Evolutionary conservation across 2,113 vertebrate species (phyloP).

Genomic region (Equus przewalskii): DNA sequence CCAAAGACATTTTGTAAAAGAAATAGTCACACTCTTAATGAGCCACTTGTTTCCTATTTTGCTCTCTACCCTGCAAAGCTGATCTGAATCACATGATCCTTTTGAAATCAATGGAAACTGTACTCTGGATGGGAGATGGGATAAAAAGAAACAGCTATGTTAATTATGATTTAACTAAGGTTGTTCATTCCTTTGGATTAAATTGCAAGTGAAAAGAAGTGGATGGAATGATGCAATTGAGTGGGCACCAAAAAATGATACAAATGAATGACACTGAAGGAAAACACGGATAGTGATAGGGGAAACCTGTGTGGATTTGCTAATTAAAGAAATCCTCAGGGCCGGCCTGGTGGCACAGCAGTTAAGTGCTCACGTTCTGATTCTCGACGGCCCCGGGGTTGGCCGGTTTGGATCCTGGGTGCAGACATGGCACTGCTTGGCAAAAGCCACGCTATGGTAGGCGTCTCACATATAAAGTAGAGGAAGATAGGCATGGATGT

Average conservation of each 20-base stretch:
- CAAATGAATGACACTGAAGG: conserved; percentile 18
- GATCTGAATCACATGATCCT: conserved; percentile 53
- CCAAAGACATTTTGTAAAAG: conserved; percentile 35
- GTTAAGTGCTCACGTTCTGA: no score
- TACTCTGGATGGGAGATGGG: not conserved
- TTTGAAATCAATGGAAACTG: conserved; percentile 55
- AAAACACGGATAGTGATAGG: not conserved
- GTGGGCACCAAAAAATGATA: conserved; percentile 43
- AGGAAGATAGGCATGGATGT: no score
- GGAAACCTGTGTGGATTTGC: not conserved
- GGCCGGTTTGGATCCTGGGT: no score
- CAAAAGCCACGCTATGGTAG: no score
- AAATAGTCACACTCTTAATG: conserved; percentile 42
- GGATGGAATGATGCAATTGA: conserved; percentile 56
- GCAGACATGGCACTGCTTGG: no score
- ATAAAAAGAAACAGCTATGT: conserved; percentile 54
- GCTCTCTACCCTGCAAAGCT: not conserved
- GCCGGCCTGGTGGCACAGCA: no score
- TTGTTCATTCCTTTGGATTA: conserved; percentile 60
- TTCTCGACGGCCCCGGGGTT: no score
- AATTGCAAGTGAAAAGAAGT: conserved; percentile 3
- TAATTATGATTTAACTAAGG: conserved; percentile 47
- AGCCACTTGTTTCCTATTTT: conserved; percentile 37
- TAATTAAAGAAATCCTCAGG: conserved; percentile 6
- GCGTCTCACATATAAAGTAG: no score